Percentiles rank a stretch among this genome's conserved stretches.
Evolutionary conservation across 1,140 invertebrate species (phyloP).

Genomic region (Orchestia grillus): DNA sequence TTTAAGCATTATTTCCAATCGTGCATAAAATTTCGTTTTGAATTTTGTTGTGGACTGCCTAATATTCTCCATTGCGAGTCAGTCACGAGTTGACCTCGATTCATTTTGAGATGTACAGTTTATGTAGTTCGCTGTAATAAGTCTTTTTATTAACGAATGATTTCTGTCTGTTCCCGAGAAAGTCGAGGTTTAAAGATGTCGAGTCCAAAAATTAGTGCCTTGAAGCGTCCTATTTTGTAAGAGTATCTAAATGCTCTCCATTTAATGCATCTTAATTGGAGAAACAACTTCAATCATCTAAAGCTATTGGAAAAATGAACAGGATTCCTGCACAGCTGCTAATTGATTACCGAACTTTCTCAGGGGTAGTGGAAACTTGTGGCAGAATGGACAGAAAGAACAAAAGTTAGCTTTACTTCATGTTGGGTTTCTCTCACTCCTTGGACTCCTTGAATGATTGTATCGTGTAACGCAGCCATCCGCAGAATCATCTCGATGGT

Average conservation of each 20-base stretch:
- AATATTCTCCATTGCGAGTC: neutral
- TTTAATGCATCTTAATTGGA: too few relatives aligned
- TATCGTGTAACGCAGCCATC: too few relatives aligned
- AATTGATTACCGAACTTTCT: neutral
- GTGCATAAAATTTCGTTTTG: neutral
- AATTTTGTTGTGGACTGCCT: neutral
- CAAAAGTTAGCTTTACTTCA: too few relatives aligned
- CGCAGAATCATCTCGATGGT: too few relatives aligned
- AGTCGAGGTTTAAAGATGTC: neutral
- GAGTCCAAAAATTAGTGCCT: neutral
- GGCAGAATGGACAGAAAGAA: too few relatives aligned
- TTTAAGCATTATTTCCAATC: neutral
- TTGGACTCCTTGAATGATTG: too few relatives aligned
- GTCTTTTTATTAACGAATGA: neutral
- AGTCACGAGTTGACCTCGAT: neutral
- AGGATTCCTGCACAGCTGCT: neutral
- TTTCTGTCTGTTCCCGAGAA: neutral
- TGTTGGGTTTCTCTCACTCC: too few relatives aligned
- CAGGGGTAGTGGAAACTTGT: neutral
- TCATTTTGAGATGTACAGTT: neutral
- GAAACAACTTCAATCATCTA: too few relatives aligned
- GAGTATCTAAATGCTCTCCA: neutral
- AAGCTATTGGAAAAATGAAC: too few relatives aligned
- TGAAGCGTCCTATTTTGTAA: neutral
- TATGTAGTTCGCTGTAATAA: neutral